Base-by-base conservation (phyloP, 2,797 vertebrate species). In the Characodon lateralis region DNA sequence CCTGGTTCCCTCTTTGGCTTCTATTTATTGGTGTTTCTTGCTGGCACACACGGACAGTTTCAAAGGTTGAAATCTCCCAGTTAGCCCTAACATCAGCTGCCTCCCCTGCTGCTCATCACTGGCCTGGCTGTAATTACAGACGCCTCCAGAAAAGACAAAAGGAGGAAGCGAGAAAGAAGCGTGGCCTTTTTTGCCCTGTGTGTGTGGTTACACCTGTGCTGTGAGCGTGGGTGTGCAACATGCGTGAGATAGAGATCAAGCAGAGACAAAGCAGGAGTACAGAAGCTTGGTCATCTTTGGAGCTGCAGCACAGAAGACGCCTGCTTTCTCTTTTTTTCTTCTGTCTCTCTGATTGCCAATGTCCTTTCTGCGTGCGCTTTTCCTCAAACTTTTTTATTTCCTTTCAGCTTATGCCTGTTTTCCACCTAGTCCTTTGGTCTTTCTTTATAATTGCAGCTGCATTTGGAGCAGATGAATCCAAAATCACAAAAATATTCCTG, bases 111-210 rank as follows among this genome's bases (percentile, higher is more conserved):
- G 87, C 70, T 86, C 75, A 66, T 85, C 73, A 80, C 61, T 24
- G 66, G 73, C 76, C 55, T 5, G 59, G 80, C 83, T 88, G 83
- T 91, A 90, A 92, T 91, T 90, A 92, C 74, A 89, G 85, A 82
- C 39, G 22, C 78, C 85, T 87, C 80, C 89, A 84, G 68, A 75
- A 66, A 86, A 85, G 85, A 93, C 85, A 85, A 91, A 91, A 88
- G 80, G 77, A 85, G 72, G 74, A 83, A 65, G 77, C 81, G 78
- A 24, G 0, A 77, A 78, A 87, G 76, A 75, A 80, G 77, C 63
- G 66, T 43, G 81, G 78, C 75, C 85, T 88, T 88, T 80, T 88
- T 87, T 79, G 43, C 88, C 77, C 83, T 65, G 39, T 72, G 66
- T 63, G 56, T 51, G 78, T 43, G 68, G 46, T 51, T 83, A 72